Conservation (phyloP, 2,113 vertebrate species). For the Etia nguti region DNA sequence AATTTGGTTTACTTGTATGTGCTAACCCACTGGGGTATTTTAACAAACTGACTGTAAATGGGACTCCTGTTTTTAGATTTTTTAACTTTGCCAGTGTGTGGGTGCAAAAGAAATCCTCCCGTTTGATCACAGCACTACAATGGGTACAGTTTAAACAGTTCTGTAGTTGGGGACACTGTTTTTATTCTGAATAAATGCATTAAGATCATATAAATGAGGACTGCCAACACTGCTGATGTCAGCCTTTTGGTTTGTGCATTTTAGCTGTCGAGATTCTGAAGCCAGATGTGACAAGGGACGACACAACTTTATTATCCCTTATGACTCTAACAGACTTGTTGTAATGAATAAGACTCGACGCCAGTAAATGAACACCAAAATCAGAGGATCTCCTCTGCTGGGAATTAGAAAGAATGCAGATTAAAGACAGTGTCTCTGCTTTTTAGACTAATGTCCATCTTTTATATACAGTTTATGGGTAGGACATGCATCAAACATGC, state of each 20-base stretch:
- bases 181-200: not conserved
- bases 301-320: not conserved
- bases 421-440: not conserved
- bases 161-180: not conserved
- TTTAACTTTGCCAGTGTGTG: not conserved
- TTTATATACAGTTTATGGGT: not conserved
- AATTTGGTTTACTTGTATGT: not conserved
- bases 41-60: not conserved
- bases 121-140: not conserved
- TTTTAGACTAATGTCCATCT: not conserved
- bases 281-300: not conserved
- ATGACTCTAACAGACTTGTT: not conserved
- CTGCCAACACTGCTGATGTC: not conserved
- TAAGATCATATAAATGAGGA: not conserved
- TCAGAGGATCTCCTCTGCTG: not conserved
- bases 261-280: not conserved
- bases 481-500: not conserved
- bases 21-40: not conserved
- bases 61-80: not conserved
- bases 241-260: not conserved
- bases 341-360: not conserved
- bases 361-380: not conserved
- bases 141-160: not conserved
- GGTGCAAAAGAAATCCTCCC: not conserved
- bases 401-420: fast-evolving